These are phyloP conservation scores for Zeugodacus cucurbitae DNA, from an alignment of 1,140 invertebrate genomes.

Conservation along the genomic window DNA sequence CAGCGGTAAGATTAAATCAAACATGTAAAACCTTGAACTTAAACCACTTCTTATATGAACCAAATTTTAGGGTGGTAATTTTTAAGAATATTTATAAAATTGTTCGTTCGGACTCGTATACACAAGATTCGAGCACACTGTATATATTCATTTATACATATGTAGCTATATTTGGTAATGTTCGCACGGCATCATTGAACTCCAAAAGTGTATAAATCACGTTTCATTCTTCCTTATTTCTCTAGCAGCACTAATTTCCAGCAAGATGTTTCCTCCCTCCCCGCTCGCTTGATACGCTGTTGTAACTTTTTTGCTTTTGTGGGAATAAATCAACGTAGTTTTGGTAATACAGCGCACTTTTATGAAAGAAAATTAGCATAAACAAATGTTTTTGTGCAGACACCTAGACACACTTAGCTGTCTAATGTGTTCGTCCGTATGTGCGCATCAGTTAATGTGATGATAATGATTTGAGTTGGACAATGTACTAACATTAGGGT, in stretches of 20 bases:
- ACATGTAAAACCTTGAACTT: background rate
- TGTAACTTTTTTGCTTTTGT: background rate
- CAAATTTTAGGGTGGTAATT: background rate
- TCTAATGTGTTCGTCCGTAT: too few relatives aligned
- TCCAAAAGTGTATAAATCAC: background rate
- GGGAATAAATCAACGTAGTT: background rate
- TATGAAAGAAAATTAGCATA: conserved; percentile 13
- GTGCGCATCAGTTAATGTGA: too few relatives aligned
- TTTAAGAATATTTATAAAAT: background rate
- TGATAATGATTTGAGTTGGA: too few relatives aligned
- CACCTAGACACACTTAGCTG: background rate
- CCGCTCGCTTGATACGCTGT: background rate
- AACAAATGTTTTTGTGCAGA: background rate
- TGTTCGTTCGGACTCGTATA: too few relatives aligned
- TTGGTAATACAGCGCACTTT: background rate
- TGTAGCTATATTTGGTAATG: background rate
- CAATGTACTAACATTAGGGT: too few relatives aligned
- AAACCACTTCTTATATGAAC: background rate
- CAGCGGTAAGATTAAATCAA: background rate
- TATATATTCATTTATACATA: background rate
- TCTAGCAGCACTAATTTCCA: background rate
- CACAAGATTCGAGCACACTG: background rate
- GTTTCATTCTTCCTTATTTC: conserved; percentile 3
- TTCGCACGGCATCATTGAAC: conserved; percentile 4
- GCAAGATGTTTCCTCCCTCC: background rate